A percentile compares a stretch with the other conserved stretches of the same genome.
These are phyloP conservation scores for Melanargia galathea DNA, from an alignment of 2,888 invertebrate genomes.

Conservation along the genomic window DNA sequence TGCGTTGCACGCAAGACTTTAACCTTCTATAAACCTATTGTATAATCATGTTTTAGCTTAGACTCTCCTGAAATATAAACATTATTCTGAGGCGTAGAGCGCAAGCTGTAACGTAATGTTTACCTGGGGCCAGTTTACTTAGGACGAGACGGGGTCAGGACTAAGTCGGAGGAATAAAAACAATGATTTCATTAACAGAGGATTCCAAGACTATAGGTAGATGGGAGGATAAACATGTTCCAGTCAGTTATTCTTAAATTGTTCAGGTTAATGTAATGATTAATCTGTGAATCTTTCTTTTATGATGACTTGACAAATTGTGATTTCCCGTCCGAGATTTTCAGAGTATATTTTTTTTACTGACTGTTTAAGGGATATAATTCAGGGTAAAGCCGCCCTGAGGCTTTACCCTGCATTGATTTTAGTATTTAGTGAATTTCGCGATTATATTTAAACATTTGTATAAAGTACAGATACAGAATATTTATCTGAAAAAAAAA, in stretches of 20 bases:
- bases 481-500: no score
- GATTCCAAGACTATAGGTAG: constrained; percentile 38
- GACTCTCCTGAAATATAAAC: background rate
- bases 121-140: constrained; percentile 48
- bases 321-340: no score
- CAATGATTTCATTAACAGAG: constrained; percentile 52
- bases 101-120: constrained; percentile 45
- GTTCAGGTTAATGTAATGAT: constrained; percentile 27
- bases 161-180: constrained; percentile 51
- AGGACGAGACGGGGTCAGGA: constrained; percentile 47
- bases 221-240: constrained; percentile 39
- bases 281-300: constrained; percentile 1
- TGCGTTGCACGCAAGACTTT: no score
- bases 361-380: no score
- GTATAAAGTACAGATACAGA: no score
- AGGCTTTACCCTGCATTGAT: no score
- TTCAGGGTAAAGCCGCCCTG: no score
- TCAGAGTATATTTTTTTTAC: no score
- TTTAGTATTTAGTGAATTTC: no score
- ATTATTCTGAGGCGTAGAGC: constrained; percentile 20
- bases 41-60: background rate
- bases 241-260: background rate
- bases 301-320: no score
- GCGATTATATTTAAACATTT: no score
- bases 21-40: background rate